Conservation (phyloP, 2,113 vertebrate species). For the Gobio gobio region DNA sequence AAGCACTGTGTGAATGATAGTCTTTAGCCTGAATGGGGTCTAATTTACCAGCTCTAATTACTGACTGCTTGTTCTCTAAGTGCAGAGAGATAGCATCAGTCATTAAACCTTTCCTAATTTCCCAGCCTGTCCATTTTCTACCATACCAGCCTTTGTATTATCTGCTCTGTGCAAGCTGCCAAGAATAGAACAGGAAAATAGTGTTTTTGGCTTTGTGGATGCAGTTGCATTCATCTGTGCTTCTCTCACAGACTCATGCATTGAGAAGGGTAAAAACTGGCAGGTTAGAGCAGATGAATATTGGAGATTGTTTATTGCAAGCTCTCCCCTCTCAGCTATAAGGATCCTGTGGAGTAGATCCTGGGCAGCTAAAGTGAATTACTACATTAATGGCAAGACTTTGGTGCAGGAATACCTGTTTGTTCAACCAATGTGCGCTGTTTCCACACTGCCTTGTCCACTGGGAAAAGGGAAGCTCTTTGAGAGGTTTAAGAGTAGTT, state of each 20-base stretch:
- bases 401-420: neutral
- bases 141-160: conserved; percentile 16
- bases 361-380: neutral
- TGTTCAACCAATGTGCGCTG: neutral
- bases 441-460: neutral
- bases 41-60: conserved; percentile 43
- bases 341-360: neutral
- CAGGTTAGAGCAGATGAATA: neutral
- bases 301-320: neutral
- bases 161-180: conserved; percentile 1
- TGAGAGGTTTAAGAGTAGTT: conserved; percentile 15
- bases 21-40: conserved; percentile 32
- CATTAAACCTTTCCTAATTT: conserved; percentile 38
- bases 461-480: neutral
- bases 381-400: neutral
- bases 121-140: conserved; percentile 17
- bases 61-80: conserved; percentile 31
- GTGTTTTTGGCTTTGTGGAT: neutral
- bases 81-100: conserved; percentile 39
- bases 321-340: neutral
- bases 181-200: conserved; percentile 18
- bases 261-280: neutral
- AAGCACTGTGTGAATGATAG: conserved; percentile 37
- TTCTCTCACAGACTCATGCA: neutral
- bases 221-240: conserved; percentile 12